Evolutionary conservation across 1,140 invertebrate genomes (phyloP).

Genomic region (Drosophila sp.): DNA sequence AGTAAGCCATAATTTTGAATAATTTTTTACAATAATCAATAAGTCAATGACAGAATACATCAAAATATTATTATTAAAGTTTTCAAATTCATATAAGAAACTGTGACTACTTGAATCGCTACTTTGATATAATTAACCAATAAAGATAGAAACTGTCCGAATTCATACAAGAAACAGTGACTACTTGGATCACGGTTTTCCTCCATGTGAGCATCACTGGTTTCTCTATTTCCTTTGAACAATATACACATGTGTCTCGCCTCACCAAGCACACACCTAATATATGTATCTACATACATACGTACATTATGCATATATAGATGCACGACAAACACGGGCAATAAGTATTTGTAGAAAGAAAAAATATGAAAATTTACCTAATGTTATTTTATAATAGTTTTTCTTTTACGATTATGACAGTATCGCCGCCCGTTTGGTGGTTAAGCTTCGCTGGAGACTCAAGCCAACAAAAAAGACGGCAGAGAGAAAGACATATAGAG

Average conservation of each 20-base stretch:
- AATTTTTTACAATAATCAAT: too few species aligned
- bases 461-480: not conserved
- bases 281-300: not conserved
- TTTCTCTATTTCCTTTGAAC: not conserved
- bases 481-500: not conserved
- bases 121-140: too few species aligned
- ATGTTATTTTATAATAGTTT: constrained; percentile 76
- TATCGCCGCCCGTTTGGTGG: constrained; percentile 34
- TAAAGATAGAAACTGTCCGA: too few species aligned
- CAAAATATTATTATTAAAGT: too few species aligned
- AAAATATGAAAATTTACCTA: constrained; percentile 63
- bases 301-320: not conserved
- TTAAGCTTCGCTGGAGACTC: constrained; percentile 53
- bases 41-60: too few species aligned
- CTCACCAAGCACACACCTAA: constrained; percentile 51
- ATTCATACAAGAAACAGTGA: not conserved
- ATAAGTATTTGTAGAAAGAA: constrained; percentile 30
- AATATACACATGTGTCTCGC: constrained; percentile 20
- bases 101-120: too few species aligned
- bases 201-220: constrained; percentile 19
- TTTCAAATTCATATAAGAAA: too few species aligned
- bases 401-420: constrained; percentile 65
- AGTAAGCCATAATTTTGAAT: too few species aligned
- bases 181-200: not conserved
- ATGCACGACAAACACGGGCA: constrained; percentile 40